Evolutionary conservation across 2,888 invertebrate genomes (phyloP).

Genomic region (Anthoptus insignis): DNA sequence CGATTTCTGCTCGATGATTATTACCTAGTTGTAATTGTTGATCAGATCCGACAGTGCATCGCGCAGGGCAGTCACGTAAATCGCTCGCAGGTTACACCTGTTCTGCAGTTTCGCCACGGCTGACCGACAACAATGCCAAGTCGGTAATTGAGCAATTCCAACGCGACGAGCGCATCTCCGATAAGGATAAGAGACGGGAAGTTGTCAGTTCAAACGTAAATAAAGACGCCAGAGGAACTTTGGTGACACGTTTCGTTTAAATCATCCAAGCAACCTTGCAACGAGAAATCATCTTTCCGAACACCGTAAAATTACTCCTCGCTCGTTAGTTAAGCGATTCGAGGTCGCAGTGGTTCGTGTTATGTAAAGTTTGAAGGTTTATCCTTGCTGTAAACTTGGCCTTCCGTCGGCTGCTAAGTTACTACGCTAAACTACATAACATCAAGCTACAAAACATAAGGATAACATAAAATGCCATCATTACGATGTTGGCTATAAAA

Average conservation of each 20-base stretch:
- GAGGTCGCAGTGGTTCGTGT: conserved; percentile 3
- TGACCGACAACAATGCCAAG: conserved; percentile 77
- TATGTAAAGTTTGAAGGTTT: conserved; percentile 26
- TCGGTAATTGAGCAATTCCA: conserved; percentile 76
- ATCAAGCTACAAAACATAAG: not conserved
- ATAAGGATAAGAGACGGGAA: conserved; percentile 75
- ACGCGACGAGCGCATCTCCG: conserved; percentile 73
- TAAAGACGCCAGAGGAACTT: conserved; percentile 32
- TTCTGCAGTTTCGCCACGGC: conserved; percentile 69
- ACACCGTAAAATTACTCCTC: conserved; percentile 1
- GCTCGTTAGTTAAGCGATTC: conserved; percentile 4
- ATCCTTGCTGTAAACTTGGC: conserved; percentile 38
- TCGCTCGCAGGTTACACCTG: conserved; percentile 71
- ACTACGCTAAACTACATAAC: not conserved
- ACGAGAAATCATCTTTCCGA: conserved; percentile 13
- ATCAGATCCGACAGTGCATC: conserved; percentile 48
- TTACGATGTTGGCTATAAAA: not conserved
- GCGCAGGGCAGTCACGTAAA: conserved; percentile 71
- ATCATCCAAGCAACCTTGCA: conserved; percentile 29
- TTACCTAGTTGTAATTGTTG: conserved; percentile 33
- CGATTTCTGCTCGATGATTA: conserved; percentile 13
- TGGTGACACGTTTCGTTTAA: conserved; percentile 36
- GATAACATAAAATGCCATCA: conserved; percentile 6
- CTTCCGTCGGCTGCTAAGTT: conserved; percentile 28
- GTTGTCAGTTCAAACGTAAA: conserved; percentile 55